Evolutionary conservation across 1,140 invertebrate species (phyloP), one percentile per base, ranked within the genome.

Genomic region (Nasonia vitripennis): DNA sequence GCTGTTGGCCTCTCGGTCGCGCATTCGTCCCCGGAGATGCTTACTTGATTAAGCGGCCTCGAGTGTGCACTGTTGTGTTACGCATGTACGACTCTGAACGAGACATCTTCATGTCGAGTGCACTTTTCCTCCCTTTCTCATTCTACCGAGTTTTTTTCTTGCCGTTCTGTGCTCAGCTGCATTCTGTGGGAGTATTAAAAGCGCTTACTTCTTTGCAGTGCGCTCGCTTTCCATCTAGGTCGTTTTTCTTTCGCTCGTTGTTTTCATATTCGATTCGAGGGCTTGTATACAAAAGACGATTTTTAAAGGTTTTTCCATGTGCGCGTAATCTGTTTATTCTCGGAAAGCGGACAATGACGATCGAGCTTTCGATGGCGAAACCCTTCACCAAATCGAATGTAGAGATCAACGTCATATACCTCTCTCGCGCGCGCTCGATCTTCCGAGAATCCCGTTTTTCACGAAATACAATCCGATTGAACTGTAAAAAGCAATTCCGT

Each of bases 1-100:
- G 10, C 73, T 27, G 41, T 81, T 27, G 10, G 67, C 14, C 37
- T 55, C 31, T 81, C n/a, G 7, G 20, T 70, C 10, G 34, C 23
- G 55, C 37, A 78, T 83, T 83, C 37, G 74, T 83, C 82, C 34
- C 62, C 14, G 71, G 82, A 75, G 82, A 83, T 83, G 82, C n/a
- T 83, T 83, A 83, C 82, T 83, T 78, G 73, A 83, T 83, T 83
- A 83, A 78, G 51, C 82, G 67, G 82, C 34, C 48, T 77, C 74
- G 7, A 83, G 74, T 78, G 41, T 45, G 67, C 37, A 20, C 62
- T 41, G 41, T 51, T 83, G 82, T 78, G 82, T 78, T 83, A 78
- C 82, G 51, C n/a, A 68, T 51, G 31, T 20, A n/a, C 20, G 12
- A 51, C 48, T 3, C 17, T 74, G 20, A 67, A 67, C 27, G n/a